Conservation (phyloP, 2,113 vertebrate species). For the Psilopsiagon aymara region DNA sequence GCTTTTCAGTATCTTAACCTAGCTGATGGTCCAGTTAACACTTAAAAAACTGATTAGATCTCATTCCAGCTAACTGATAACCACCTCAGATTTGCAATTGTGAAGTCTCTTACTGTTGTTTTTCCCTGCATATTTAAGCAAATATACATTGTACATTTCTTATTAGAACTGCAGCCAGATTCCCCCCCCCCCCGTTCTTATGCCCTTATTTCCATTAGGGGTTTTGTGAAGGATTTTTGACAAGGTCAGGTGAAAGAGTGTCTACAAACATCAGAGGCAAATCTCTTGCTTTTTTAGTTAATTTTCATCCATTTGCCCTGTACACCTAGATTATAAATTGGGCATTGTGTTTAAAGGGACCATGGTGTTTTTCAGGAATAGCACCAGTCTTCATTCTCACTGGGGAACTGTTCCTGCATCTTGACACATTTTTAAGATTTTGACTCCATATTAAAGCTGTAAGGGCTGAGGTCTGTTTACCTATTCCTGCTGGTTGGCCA, state of each 20-base stretch:
- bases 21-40: neutral
- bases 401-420: neutral
- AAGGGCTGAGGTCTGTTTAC: neutral
- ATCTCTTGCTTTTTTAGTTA: neutral
- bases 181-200: fast-evolving
- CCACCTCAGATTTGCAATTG: neutral
- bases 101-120: neutral
- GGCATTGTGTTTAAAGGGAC: neutral
- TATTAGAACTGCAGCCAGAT: neutral
- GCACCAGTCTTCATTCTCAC: neutral
- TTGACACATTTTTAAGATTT: neutral
- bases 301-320: neutral
- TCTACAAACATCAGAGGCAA: neutral
- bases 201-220: neutral
- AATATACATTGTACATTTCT: neutral
- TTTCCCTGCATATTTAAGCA: neutral
- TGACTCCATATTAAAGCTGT: neutral
- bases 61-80: neutral
- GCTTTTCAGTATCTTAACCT: neutral
- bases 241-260: neutral
- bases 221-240: neutral
- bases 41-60: neutral
- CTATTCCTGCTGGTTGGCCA: neutral
- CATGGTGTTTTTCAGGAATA: neutral
- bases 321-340: neutral